Evolutionary conservation across 1,140 invertebrate genomes (phyloP), one percentile per base, ranked within the genome.

Genomic region (Saccostrea cuccullata): DNA sequence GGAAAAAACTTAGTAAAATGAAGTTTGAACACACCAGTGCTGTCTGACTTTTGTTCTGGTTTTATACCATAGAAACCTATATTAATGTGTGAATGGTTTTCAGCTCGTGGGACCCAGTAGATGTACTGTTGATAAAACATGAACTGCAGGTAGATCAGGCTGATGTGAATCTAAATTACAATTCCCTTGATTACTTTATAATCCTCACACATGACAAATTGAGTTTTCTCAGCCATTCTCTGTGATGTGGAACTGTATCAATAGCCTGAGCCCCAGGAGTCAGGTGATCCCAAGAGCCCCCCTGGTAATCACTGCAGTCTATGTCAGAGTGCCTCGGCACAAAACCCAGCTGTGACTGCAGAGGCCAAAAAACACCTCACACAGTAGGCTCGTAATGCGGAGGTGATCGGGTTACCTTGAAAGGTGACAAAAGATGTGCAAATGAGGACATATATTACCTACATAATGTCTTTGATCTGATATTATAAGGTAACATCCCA

Each of bases 361-460:
- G 58, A 20, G 70, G 30, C 70, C 23, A 15, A 73, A 73, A 73
- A 73, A 73, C 23, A 26, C 26, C 70, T 36, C 30, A 23, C 70
- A 30, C 26, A 30, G 70, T 15, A 36, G 70, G 70, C 23, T 73
- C 26, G 30, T 73, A 30, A 73, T 30, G 20, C 6, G 67, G 67
- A 30, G 26, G 30, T 2, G 70, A 73, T 73, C 70, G 13, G 26
- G 13, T 73, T 73, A 36, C 70, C 70, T 73, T 73, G 70, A 73
- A 73, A 73, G 70, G 70, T 73, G 70, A 30, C 70, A 30, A 73
- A 40, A 26, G 70, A 73, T 73, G 70, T 73, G 70, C 70, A 73
- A 73, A 73, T 73, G 70, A 73, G 70, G 70, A 73, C 70, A 73
- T 73, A 73, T 30, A 73, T 73, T 73, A 73, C 70, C 70, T 73